Conservation (phyloP, 2,797 vertebrate species). For the Sebastes alutus region DNA sequence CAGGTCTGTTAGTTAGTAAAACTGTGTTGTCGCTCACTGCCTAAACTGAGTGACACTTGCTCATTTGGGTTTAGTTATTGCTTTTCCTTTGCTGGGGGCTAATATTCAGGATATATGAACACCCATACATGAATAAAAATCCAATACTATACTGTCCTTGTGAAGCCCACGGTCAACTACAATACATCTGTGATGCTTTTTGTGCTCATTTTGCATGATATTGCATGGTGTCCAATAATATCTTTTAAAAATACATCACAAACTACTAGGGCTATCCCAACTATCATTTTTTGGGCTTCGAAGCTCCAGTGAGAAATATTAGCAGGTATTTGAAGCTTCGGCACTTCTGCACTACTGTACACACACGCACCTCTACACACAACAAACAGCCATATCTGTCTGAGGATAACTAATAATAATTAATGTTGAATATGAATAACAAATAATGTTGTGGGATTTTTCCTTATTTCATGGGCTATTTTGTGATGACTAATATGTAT, state of each 20-base stretch:
- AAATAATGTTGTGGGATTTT: too few relatives aligned
- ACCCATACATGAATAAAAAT: not conserved
- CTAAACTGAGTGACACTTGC: not conserved
- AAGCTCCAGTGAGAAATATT: too few relatives aligned
- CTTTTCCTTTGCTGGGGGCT: not conserved
- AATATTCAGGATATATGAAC: not conserved
- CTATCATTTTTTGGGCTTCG: too few relatives aligned
- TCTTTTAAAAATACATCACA: too few relatives aligned
- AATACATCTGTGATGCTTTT: not conserved
- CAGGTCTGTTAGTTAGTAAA: not conserved
- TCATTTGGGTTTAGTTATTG: not conserved
- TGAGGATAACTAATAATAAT: too few relatives aligned
- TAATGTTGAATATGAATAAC: too few relatives aligned
- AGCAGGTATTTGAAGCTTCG: too few relatives aligned
- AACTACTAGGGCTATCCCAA: too few relatives aligned
- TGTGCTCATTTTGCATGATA: not conserved
- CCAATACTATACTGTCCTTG: not conserved
- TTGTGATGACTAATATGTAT: not conserved
- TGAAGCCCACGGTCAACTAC: not conserved
- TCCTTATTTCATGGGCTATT: too few relatives aligned
- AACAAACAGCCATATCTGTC: too few relatives aligned
- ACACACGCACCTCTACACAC: too few relatives aligned
- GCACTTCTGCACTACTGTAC: too few relatives aligned
- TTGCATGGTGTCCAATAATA: not conserved
- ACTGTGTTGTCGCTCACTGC: not conserved